Conservation (phyloP, 2,888 invertebrate species). For the Bembecia ichneumoniformis region DNA sequence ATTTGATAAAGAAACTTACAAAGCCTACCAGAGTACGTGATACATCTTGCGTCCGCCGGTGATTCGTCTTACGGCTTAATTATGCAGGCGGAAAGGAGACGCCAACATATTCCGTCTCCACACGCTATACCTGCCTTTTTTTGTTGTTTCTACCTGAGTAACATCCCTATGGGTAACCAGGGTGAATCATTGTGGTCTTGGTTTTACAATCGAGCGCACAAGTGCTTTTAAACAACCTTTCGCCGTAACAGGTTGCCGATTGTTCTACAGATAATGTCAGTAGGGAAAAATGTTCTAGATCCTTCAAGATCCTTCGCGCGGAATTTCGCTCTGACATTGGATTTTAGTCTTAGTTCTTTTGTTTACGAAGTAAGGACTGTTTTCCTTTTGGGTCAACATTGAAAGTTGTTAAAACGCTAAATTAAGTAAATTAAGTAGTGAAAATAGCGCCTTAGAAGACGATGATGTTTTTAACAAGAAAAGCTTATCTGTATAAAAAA, state of each 20-base stretch:
- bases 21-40: too few relatives aligned
- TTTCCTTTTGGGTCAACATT: too few relatives aligned
- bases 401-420: too few relatives aligned
- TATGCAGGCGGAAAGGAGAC: neutral
- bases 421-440: too few relatives aligned
- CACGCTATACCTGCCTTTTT: constrained; percentile 30
- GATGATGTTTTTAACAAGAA: too few relatives aligned
- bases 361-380: too few relatives aligned
- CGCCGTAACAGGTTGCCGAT: neutral
- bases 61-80: neutral
- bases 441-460: too few relatives aligned
- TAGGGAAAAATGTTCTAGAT: neutral
- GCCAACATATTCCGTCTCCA: constrained; percentile 12
- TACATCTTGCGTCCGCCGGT: neutral
- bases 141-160: constrained; percentile 14
- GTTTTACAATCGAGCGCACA: constrained; percentile 5
- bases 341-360: too few relatives aligned
- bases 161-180: constrained; percentile 9
- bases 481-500: too few relatives aligned
- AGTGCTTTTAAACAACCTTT: constrained; percentile 1
- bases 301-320: neutral
- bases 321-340: neutral
- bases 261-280: neutral
- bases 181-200: constrained; percentile 17
- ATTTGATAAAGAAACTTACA: too few relatives aligned